Percentiles rank a stretch among this genome's conserved stretches.
phyloP scores from a whole-genome alignment of 2,113 vertebrate species.

The Alectura lathami region DNA sequence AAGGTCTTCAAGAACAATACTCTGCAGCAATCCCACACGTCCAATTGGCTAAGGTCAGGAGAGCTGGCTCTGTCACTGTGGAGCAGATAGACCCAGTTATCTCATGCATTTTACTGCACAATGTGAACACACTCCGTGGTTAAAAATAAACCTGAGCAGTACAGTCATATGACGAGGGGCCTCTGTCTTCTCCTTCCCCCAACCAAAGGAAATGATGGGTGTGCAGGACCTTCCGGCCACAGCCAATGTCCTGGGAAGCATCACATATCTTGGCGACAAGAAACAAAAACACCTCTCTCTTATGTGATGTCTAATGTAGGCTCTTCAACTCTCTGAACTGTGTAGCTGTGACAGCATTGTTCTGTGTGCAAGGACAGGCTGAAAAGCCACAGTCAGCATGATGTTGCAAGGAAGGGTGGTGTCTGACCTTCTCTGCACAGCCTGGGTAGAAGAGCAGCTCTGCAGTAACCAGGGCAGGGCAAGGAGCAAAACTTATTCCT shows the following conservation, averaged over 20 bases:
- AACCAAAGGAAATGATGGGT: neutral
- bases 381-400: neutral
- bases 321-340: neutral
- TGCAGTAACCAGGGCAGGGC: neutral
- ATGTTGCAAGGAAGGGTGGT: neutral
- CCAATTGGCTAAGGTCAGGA: neutral
- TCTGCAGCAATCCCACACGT: neutral
- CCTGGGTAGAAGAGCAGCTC: neutral
- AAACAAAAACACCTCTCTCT: neutral
- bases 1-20: neutral
- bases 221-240: neutral
- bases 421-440: rapidly evolving
- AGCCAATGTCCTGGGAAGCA: neutral
- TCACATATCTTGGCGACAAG: neutral
- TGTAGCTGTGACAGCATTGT: rapidly evolving
- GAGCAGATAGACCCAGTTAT: neutral
- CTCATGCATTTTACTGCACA: neutral
- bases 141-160: constrained; percentile 51
- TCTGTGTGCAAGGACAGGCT: neutral
- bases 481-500: neutral
- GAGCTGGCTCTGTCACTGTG: neutral
- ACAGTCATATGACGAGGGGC: neutral
- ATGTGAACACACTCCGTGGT: neutral
- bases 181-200: neutral
- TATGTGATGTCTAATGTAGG: neutral